Base-by-base conservation (phyloP, 2,113 vertebrate species). In the Campylomormyrus numenius region DNA sequence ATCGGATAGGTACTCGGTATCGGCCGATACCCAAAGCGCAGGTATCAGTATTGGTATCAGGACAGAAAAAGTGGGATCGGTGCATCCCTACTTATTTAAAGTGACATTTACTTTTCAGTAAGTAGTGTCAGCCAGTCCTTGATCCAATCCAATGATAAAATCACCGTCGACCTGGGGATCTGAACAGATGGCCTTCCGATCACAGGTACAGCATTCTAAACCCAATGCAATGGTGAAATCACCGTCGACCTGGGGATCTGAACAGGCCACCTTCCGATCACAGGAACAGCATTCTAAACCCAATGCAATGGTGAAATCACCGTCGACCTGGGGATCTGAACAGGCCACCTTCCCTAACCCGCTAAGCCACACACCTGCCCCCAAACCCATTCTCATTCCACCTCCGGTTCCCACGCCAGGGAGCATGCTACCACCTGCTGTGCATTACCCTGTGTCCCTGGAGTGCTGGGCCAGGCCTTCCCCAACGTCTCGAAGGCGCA, bases 401-500 rank as follows among this genome's bases (percentile, higher is more conserved):
- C n/a, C 62, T 27, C 62, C n/a, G 9, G 1, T 66, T 27, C 31
- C 35, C 31, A 83, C 17, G 39, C 31, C 39, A 3, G 10, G 2
- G 8, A 24, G 39, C 1, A 1, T 21, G 5, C 21, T 3, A 3
- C 17, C 62, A 4, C n/a, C n/a, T 4, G 24, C 62, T 31, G 9
- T 31, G 50, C 92, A 96, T 95, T 94, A 99, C 98, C 93, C 74
- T 99, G 98, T 1, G 98, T 99, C 87, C 97, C 94, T 0, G 31
- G 91, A 35, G 93, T 98, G 90, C 93, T 96, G 0, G 98, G 98
- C 98, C 98, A 99, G 49, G 97, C 94, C 94, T 98, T 99, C 90
- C 98, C 98, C 46, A 99, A 94, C 27, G 96, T 96, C 93, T 99
- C 97, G 0, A 98, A 98, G 92, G 98, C 97, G 93, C 97, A 97